phyloP scores from a whole-genome alignment of 2,888 invertebrate species.

The Xanthostigma xanthostigma region DNA sequence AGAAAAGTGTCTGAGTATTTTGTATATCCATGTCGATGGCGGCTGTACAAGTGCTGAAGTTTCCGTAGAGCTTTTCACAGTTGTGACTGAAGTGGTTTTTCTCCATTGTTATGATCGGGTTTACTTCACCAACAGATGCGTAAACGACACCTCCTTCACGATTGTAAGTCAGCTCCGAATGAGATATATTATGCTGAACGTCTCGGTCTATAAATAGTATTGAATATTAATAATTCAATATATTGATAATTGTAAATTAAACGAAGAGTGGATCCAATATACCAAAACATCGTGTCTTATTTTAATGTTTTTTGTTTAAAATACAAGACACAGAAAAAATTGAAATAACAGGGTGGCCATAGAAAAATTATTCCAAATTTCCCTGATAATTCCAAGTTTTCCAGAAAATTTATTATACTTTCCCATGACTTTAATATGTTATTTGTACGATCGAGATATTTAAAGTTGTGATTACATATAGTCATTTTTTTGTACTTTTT shows the following conservation, averaged over 20 bases:
- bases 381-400: too few species aligned
- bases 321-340: too few species aligned
- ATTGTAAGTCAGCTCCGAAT: constrained; percentile 64
- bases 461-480: too few species aligned
- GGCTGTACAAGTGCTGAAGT: constrained; percentile 81
- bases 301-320: too few species aligned
- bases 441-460: too few species aligned
- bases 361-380: too few species aligned
- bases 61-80: constrained; percentile 82
- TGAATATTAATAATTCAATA: neutral
- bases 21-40: constrained; percentile 80
- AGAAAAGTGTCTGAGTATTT: constrained; percentile 79
- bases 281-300: too few species aligned
- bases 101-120: constrained; percentile 75
- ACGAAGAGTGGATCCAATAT: neutral
- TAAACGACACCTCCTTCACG: constrained; percentile 79
- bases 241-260: neutral
- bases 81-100: constrained; percentile 76
- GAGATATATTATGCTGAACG: constrained; percentile 78
- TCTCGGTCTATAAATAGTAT: constrained; percentile 56
- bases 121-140: constrained; percentile 85
- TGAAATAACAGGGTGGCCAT: too few species aligned
- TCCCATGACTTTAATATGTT: too few species aligned
- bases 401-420: too few species aligned
- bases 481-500: too few species aligned